These are phyloP conservation scores for Synanthedon formicaeformis DNA, from an alignment of 2,888 invertebrate species.

Conservation along the genomic window DNA sequence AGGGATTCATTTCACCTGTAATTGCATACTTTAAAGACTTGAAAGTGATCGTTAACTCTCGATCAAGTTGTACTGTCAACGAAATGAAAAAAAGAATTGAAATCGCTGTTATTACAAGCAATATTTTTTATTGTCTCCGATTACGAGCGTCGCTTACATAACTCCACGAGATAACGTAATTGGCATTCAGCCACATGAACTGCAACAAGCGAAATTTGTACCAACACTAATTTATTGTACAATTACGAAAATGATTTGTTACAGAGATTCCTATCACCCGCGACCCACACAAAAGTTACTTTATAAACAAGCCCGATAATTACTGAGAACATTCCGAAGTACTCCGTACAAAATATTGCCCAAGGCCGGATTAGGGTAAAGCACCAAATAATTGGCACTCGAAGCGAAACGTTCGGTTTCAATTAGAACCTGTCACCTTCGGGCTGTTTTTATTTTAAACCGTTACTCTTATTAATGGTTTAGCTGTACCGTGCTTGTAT, in stretches of 20 bases:
- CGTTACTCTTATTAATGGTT: constrained; percentile 13
- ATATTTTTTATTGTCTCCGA: not conserved
- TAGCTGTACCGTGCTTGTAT: no score
- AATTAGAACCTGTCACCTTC: constrained; percentile 16
- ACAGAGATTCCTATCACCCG: constrained; percentile 19
- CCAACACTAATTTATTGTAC: constrained; percentile 26
- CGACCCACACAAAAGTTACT: constrained; percentile 18
- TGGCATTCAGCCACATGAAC: not conserved
- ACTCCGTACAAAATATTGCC: constrained; percentile 13
- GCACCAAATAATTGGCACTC: constrained; percentile 17
- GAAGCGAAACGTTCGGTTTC: constrained; percentile 10
- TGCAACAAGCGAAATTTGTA: constrained; percentile 6
- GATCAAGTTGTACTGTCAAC: no score
- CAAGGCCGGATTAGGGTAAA: constrained; percentile 14
- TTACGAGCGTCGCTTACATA: not conserved
- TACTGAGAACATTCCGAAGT: constrained; percentile 16
- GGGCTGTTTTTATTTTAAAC: constrained; percentile 11
- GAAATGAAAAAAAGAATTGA: not conserved
- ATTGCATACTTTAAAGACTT: no score
- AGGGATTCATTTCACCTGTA: no score
- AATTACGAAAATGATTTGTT: constrained; percentile 39
- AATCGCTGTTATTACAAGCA: not conserved
- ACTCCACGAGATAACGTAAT: not conserved
- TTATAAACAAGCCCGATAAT: constrained; percentile 25
- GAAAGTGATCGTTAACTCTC: no score